Base-by-base conservation (phyloP, 2,113 vertebrate species). In the Ginglymostoma cirratum region DNA sequence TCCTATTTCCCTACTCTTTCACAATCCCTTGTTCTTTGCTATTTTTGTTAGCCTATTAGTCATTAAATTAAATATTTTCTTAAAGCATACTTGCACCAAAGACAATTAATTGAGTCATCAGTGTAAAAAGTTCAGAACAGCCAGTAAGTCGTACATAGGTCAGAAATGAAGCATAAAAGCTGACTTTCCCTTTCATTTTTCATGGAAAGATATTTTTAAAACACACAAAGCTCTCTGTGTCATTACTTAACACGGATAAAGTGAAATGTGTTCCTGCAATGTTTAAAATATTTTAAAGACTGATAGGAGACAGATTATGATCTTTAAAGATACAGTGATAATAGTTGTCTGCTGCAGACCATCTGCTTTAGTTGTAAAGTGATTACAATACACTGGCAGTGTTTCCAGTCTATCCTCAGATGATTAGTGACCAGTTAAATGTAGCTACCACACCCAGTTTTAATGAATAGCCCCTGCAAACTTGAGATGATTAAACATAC, bases 231-330 rank as follows among this genome's bases (percentile, higher is more conserved):
- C 67, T 70, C 24, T 76, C 66, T 48, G 69, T 95, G 66, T 95
- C 69, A 76, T 72, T 34, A 38, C 94, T 52, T 52, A 93, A 45
- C 42, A 30, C 12, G 15, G 94, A 30, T 52, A 27, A 45, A 52
- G 42, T 5, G 38, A 95, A 95, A 72, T 95, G 45, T 95, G 67
- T 72, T 72, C 6, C 67, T 52, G 67, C 94, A 52, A 72, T 95
- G 66, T 95, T 95, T 72, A 95, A 95, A 72, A 76, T 95, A 95
- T 95, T 95, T 70, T 52, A 45, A 34, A 27, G 69, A 95, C 94
- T 76, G 94, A 72, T 95, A 72, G 27, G 69, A 95, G 94, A 72
- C 93, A 95, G 93, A 48, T 42, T 45, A 42, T 70, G 94, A 72
- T 95, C 94, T 72, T 72, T 52, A 95, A 95, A 72, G 94, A 95